Base-by-base conservation (phyloP, 2,113 vertebrate species). In the Pterophyllum scalare region DNA sequence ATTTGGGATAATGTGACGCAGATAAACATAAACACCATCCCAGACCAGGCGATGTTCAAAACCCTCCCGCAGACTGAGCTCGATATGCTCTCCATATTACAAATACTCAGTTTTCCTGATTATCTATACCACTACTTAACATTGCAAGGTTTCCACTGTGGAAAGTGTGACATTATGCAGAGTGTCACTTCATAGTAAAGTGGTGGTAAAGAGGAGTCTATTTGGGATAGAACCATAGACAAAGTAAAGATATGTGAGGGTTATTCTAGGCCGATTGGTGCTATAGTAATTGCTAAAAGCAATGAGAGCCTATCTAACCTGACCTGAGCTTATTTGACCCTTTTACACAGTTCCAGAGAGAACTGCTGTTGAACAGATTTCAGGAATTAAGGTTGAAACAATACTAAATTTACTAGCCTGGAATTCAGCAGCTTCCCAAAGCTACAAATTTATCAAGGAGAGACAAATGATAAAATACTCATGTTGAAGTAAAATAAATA, bases 201-300 rank as follows among this genome's bases (percentile, higher is more conserved):
- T 74, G 78, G 33, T 75, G 2, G 60, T 75, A 22, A 60, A 86
- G 80, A 82, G 74, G 46, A 59, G 86, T 77, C 82, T 79, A 75
- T 90, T 74, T 86, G 67, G 62, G 22, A 74, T 72, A 2, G 3
- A 70, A 56, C 74, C 65, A 65, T 14, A 86, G 83, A 77, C 60
- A 40, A 65, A 78, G 59, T 57, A 79, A 80, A 86, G 84, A 82
- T 52, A 57, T 79, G 79, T 59, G 54, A 77, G 62, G 62, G 61
- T 86, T 82, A 87, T 80, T 59, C 74, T 65, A 61, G 60, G 82
- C 75, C 90, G 83, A 91, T 86, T 86, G 86, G 91, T 91, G 64
- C 82, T 90, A 43, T 43, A 5, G 13, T 0, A 91, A 90, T 91
- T 90, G 80, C 85, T 89, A 72, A 91, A 88, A 89, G 80, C 80